These are phyloP conservation scores for Drosophila neotestacea DNA, from an alignment of 2,888 invertebrate species.

Conservation along the genomic window DNA sequence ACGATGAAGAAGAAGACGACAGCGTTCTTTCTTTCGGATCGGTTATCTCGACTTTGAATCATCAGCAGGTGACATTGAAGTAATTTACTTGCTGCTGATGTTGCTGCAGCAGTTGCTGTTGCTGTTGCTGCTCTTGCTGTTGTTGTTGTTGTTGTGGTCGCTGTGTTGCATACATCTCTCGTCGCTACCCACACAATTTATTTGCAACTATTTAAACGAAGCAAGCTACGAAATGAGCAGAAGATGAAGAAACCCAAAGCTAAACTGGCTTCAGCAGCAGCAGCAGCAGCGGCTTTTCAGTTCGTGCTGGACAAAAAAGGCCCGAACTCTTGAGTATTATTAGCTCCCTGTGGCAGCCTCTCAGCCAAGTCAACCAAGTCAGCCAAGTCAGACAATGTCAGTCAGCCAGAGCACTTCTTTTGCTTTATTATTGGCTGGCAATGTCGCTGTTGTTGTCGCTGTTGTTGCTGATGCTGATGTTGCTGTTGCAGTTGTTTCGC, in stretches of 20 bases:
- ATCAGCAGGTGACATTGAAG: slow-evolving; percentile 81
- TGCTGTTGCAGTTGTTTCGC: slow-evolving; percentile 62
- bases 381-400: slow-evolving; percentile 70
- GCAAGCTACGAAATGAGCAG: slow-evolving; percentile 29
- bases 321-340: slow-evolving; percentile 65
- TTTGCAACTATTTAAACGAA: slow-evolving; percentile 77
- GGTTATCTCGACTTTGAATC: slow-evolving; percentile 77
- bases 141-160: slow-evolving; percentile 35
- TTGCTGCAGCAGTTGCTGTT: slow-evolving; percentile 34
- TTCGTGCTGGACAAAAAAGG: slow-evolving; percentile 68
- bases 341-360: slow-evolving; percentile 69
- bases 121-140: slow-evolving; percentile 36
- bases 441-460: slow-evolving; percentile 47
- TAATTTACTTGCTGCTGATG: slow-evolving; percentile 77
- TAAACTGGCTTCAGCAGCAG: background rate
- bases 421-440: slow-evolving; percentile 81
- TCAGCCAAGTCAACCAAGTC: slow-evolving; percentile 48
- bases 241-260: slow-evolving; percentile 20
- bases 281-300: slow-evolving; percentile 45
- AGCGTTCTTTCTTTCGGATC: slow-evolving; percentile 60
- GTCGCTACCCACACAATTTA: slow-evolving; percentile 78
- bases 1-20: slow-evolving; percentile 14
- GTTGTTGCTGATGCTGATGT: slow-evolving; percentile 30
- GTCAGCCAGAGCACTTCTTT: slow-evolving; percentile 79
- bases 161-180: slow-evolving; percentile 48